Evolutionary conservation across 2,797 vertebrate species (phyloP).

Genomic region (Cossypha polioptera): DNA sequence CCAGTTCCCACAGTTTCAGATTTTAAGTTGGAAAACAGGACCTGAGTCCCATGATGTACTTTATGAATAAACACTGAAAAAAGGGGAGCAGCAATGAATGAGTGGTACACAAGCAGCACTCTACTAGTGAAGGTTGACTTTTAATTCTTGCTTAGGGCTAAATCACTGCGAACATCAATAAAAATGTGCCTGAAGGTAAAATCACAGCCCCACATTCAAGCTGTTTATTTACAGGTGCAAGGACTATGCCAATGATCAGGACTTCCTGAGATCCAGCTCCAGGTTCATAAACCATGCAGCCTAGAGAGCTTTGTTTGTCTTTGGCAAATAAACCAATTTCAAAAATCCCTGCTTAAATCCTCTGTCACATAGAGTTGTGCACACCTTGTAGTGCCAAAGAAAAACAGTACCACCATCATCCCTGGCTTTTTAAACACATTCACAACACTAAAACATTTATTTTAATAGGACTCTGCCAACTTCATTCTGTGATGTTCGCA

Average conservation of each 20-base stretch:
- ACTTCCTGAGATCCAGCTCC: background rate
- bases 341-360: background rate
- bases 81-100: background rate
- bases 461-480: background rate
- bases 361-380: background rate
- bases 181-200: background rate
- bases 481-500: background rate
- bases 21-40: background rate
- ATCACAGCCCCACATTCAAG: background rate
- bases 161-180: background rate
- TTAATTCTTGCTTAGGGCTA: background rate
- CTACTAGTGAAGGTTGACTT: fast-evolving
- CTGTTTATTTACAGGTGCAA: background rate
- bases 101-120: background rate
- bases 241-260: background rate
- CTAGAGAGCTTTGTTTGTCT: background rate
- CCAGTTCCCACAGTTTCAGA: background rate
- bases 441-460: background rate
- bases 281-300: background rate
- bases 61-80: background rate
- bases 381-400: background rate
- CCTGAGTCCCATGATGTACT: background rate
- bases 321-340: background rate
- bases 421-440: background rate
- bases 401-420: background rate